A percentile compares a stretch with the other conserved stretches of the same genome.
phyloP scores from a whole-genome alignment of 2,888 invertebrate genomes.

The Acrobasis consociella region DNA sequence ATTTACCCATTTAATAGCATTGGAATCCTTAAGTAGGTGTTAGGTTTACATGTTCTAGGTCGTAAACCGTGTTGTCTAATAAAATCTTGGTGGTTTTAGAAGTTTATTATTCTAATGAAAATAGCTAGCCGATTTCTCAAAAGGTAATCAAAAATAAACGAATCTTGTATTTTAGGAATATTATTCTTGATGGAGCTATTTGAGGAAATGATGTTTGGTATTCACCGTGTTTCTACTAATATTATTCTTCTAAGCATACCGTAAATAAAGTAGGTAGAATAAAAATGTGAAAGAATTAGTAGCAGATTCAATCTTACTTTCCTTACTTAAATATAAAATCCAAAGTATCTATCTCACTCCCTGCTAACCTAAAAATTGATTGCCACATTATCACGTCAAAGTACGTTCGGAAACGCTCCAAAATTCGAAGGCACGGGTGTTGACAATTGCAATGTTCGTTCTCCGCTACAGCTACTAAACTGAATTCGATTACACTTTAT shows the following conservation, averaged over 20 bases:
- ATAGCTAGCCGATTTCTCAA: background rate
- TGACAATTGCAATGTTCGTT: slow-evolving; percentile 66
- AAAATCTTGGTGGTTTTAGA: background rate
- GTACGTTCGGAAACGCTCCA: slow-evolving; percentile 55
- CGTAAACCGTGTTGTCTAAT: background rate
- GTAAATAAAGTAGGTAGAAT: too few relatives aligned
- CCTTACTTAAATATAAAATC: background rate
- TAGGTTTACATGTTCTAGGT: background rate
- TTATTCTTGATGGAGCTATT: too few relatives aligned
- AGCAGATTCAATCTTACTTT: too few relatives aligned
- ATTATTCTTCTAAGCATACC: too few relatives aligned
- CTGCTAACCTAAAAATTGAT: slow-evolving; percentile 56
- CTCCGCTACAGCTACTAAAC: slow-evolving; percentile 58
- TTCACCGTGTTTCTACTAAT: too few relatives aligned
- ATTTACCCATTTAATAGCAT: slow-evolving; percentile 6
- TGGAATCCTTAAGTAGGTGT: background rate
- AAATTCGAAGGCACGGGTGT: slow-evolving; percentile 74
- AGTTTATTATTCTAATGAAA: background rate
- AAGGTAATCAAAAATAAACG: too few relatives aligned
- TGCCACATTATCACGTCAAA: slow-evolving; percentile 63
- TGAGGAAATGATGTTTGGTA: too few relatives aligned
- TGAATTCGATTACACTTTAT: slow-evolving; percentile 78
- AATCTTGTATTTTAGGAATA: too few relatives aligned
- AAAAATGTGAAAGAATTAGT: too few relatives aligned
- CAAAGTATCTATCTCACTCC: background rate